Percentiles rank a stretch among this genome's conserved stretches.
Conservation (phyloP, 2,797 vertebrate species). For the Centropyge bicolor region DNA sequence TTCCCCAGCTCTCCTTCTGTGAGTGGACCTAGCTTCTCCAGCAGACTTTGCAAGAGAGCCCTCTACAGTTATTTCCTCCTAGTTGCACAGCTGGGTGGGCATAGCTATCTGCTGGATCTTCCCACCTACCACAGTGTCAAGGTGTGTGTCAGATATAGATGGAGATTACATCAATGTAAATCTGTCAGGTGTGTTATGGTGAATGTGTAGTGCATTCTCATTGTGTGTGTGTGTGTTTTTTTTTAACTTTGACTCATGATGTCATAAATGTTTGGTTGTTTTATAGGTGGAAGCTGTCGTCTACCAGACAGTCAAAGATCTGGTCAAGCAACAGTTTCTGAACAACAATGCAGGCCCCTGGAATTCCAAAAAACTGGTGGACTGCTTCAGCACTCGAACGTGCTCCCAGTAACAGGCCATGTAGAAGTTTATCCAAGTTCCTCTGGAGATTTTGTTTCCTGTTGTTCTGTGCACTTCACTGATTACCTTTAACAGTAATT, state of each 20-base stretch:
- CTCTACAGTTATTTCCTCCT: constrained; percentile 80
- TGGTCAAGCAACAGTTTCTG: constrained; percentile 77
- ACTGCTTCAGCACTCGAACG: constrained; percentile 78
- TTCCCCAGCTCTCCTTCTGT: constrained; percentile 81
- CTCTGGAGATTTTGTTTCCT: constrained; percentile 33
- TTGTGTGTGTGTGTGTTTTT: not conserved
- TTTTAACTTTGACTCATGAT: not conserved
- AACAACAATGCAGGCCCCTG: constrained; percentile 78
- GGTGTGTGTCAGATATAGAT: constrained; percentile 61
- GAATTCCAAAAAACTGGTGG: constrained; percentile 84
- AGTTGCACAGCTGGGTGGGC: constrained; percentile 71
- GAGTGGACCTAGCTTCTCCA: constrained; percentile 80
- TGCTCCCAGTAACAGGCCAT: not conserved
- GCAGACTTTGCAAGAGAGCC: constrained; percentile 86
- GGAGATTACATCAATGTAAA: not conserved
- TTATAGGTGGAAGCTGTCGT: constrained; percentile 62
- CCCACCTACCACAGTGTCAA: constrained; percentile 81
- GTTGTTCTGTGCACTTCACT: constrained; percentile 23
- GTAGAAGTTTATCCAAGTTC: constrained; percentile 34
- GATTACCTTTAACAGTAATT: constrained; percentile 20
- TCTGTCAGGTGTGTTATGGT: not conserved
- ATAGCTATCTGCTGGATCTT: constrained; percentile 71
- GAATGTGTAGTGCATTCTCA: not conserved
- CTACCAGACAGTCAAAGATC: constrained; percentile 79
- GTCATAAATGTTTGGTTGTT: constrained; percentile 13